These are phyloP conservation scores for Drosophila fungiperda DNA, from an alignment of 2,888 invertebrate species.

Conservation along the genomic window DNA sequence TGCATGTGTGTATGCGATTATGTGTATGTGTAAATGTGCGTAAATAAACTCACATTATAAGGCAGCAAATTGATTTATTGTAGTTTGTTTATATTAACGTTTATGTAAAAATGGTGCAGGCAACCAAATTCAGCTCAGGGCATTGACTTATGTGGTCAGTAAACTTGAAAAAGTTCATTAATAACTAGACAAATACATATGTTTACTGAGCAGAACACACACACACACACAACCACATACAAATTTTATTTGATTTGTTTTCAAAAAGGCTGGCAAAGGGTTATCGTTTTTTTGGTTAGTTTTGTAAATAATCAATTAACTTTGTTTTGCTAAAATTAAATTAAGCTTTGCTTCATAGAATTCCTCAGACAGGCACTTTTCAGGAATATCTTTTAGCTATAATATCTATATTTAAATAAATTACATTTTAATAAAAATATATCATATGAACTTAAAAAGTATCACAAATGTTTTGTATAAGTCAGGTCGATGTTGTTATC, in stretches of 20 bases:
- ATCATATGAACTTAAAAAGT: no score
- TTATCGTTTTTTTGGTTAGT: background rate
- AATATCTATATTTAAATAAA: no score
- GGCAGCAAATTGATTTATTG: conserved; percentile 67
- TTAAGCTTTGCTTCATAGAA: background rate
- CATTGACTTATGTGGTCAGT: conserved; percentile 52
- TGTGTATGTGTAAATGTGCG: conserved; percentile 26
- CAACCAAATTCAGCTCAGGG: conserved; percentile 31
- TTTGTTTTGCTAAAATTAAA: background rate
- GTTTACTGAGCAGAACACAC: background rate
- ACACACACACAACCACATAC: background rate
- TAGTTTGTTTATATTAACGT: conserved; percentile 39
- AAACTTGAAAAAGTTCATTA: conserved; percentile 45
- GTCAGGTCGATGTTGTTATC: no score
- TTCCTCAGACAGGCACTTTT: background rate
- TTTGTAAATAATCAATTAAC: background rate
- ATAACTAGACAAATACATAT: conserved; percentile 1
- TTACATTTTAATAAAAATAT: no score
- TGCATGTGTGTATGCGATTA: conserved; percentile 1
- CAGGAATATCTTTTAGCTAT: background rate
- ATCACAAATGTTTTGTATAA: no score
- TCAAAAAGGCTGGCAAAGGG: background rate
- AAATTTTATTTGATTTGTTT: background rate
- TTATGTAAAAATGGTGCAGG: conserved; percentile 46
- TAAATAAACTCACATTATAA: conserved; percentile 50